Conservation (phyloP, 2,797 vertebrate genomes). For the Okamejei kenojei region DNA sequence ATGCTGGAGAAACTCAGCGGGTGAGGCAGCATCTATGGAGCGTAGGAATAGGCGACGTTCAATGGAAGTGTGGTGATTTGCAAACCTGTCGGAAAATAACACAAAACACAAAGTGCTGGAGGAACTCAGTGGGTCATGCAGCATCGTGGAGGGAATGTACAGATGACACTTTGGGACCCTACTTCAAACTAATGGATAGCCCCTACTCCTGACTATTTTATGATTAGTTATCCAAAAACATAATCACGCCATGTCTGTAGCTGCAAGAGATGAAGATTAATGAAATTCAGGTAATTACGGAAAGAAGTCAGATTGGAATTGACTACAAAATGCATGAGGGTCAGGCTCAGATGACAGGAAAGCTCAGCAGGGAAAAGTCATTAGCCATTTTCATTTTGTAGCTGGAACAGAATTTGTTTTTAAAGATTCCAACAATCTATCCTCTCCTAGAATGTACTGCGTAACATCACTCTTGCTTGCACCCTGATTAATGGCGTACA, state of each 20-base stretch:
- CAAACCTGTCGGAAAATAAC: background rate
- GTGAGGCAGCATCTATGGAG: too few relatives aligned
- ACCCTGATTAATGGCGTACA: background rate
- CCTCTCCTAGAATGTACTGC: background rate
- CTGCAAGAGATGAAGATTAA: background rate
- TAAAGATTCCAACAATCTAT: background rate
- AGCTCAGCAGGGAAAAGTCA: background rate
- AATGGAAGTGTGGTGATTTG: too few relatives aligned
- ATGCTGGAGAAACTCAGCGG: too few relatives aligned
- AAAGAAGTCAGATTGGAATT: slow-evolving; percentile 10
- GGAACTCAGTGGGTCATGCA: too few relatives aligned
- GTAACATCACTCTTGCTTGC: background rate
- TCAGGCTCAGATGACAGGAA: background rate
- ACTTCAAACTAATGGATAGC: too few relatives aligned
- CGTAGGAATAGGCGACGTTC: too few relatives aligned
- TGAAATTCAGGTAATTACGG: background rate
- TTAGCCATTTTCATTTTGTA: background rate
- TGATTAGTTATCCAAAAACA: too few relatives aligned
- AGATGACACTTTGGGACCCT: too few relatives aligned
- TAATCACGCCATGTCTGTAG: too few relatives aligned
- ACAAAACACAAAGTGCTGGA: too few relatives aligned
- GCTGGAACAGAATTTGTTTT: background rate
- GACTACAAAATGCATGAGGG: background rate
- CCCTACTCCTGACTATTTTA: background rate
- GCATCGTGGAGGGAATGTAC: too few relatives aligned